A percentile compares a stretch with the other conserved stretches of the same genome.
These are phyloP conservation scores for Melanargia galathea DNA, from an alignment of 2,888 invertebrate genomes.

Conservation along the genomic window DNA sequence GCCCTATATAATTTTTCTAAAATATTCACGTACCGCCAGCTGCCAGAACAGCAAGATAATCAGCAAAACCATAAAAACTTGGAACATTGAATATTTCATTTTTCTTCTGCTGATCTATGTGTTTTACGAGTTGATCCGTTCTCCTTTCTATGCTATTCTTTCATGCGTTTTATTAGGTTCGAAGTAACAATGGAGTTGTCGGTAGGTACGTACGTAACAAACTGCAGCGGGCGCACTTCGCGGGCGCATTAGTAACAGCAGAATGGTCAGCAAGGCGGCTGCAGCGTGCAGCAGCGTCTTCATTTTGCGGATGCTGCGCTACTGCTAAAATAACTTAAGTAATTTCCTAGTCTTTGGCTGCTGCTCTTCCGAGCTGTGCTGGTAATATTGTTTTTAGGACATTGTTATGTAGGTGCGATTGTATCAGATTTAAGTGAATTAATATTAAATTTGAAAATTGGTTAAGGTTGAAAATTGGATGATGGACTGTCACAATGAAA, in stretches of 20 bases:
- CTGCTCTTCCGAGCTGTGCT: background rate
- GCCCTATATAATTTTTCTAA: too few species aligned
- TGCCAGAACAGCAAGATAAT: background rate
- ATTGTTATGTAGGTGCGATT: background rate
- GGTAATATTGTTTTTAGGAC: background rate
- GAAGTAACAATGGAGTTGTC: background rate
- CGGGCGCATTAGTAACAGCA: slow-evolving; percentile 50
- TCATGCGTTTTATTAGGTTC: background rate
- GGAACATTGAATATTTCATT: background rate
- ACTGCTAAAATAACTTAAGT: background rate
- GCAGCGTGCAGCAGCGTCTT: slow-evolving; percentile 51
- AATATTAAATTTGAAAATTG: background rate
- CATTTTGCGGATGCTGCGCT: slow-evolving; percentile 19
- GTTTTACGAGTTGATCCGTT: background rate
- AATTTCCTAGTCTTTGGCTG: background rate
- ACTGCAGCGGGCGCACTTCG: slow-evolving; percentile 43
- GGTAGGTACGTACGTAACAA: background rate
- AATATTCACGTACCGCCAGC: too few species aligned
- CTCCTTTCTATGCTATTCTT: background rate
- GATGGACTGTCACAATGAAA: background rate
- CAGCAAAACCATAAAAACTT: background rate
- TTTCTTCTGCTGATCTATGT: background rate
- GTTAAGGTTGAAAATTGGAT: background rate
- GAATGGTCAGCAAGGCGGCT: slow-evolving; percentile 49
- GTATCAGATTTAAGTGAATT: background rate